Base-by-base conservation (phyloP, 2,797 vertebrate species). In the Pseudochirops cupreus region DNA sequence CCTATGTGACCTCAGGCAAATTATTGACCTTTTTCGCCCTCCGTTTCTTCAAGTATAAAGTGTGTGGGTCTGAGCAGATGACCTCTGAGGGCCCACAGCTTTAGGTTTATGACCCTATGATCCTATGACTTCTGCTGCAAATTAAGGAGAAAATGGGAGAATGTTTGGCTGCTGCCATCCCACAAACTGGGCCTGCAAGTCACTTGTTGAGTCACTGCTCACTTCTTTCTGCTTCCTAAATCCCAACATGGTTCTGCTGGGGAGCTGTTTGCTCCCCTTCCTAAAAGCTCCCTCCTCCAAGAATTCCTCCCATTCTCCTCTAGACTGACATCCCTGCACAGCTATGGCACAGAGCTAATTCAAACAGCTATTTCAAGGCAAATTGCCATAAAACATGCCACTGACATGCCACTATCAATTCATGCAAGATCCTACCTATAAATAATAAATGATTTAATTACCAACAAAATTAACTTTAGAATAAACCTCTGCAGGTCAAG, bases 401-500 rank as follows among this genome's bases (percentile, higher is more conserved):
- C 53, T 54, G 53, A 54, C 11, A 54, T 54, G 11, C 39, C 39
- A 82, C 14, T 82, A 11, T 24, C 74, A 82, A 46, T 82, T 39
- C 74, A 82, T 39, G 74, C 21, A 87, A 50, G 24, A 9, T 28
- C 21, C 74, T 50, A 87, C 46, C 74, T 87, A 46, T 87, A 87
- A 87, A 87, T 87, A 87, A 87, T 46, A 21, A 87, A 87, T 24
- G 39, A 87, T 50, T 46, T 87, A 91, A 53, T 59, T 90, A 90
- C 90, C 56, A 67, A 91, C 13, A 91, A 53, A 50, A 91, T 39
- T 62, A 93, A 94, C 91, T 87, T 95, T 54, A 87, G 21, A 52
- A 91, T 92, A 94, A 95, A 93, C 33, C 58, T 94, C 24, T 29
- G 50, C 92, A 96, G 56, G 39, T 50, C 58, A 94, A 95, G 26